Base-by-base conservation (phyloP, 1,140 invertebrate genomes). In the Pseudachorutes palmiensis region DNA sequence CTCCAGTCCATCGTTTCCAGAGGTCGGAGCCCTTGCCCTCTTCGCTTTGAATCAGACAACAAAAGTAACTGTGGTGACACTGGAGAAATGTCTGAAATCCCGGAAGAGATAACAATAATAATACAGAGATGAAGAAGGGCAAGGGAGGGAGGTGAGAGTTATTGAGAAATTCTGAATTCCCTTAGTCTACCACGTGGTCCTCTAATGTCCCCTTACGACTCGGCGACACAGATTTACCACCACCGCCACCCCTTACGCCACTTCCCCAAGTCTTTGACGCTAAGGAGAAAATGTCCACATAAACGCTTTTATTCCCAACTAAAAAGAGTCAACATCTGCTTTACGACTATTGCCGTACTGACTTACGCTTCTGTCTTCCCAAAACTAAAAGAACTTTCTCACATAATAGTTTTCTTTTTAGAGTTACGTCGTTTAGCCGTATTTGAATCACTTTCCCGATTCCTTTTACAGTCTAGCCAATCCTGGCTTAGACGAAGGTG, bases 241-340 rank as follows among this genome's bases (percentile, higher is more conserved):
- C 19, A 9, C 19, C 36, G 5, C 36, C 36, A 41, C 36, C 19
- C 36, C 36, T 41, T 41, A 41, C 36, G 19, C 36, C 36, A 12
- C 22, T 61, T 61, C 16, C 22, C 19, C 19, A 22, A 33, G 28
- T 14, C 31, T 41, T 63, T 63, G 61, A 63, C 61, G 29, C 61
- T 32, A 45, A 63, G 29, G 61, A 41, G 36, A n/a, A 63, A 63
- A 63, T 63, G 61, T 41, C 33, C 33, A 63, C 59, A 63, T 63
- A 63, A 63, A 36, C 33, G 41, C 24, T 63, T 63, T 48, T 63
- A 12, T 5, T 41, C 12, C 36, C 32, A 32, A 61, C 9, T 5
- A 55, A 55, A 3, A 26, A 22, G 51, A 55, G 61, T 63, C 61
- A 63, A 63, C 61, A 63, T 63, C 30, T 63, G 61, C 31, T 63